Percentiles rank a stretch among this genome's conserved stretches.
Conservation (phyloP, 2,888 invertebrate genomes). For the Lasioglossum figueresi region DNA sequence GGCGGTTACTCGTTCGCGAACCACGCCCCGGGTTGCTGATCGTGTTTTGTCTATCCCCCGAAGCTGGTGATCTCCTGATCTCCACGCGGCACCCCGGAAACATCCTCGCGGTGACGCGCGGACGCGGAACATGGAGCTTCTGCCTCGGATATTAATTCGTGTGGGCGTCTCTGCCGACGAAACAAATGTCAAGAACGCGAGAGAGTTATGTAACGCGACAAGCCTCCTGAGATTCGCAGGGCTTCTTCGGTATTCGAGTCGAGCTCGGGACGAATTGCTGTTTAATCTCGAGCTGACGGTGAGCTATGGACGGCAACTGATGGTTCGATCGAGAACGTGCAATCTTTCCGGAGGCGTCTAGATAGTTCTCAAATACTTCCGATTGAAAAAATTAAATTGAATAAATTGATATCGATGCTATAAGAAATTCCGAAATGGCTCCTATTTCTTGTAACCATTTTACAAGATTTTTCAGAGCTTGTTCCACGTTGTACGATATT, state of each 20-base stretch:
- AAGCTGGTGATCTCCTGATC: neutral
- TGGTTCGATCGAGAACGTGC: neutral
- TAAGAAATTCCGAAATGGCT: too few relatives aligned
- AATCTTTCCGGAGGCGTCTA: too few relatives aligned
- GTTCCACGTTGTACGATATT: too few relatives aligned
- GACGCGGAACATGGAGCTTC: neutral
- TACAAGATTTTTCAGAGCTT: neutral
- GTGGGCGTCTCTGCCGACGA: neutral
- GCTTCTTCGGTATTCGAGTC: neutral
- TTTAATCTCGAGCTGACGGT: neutral
- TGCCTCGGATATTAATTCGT: constrained; percentile 25
- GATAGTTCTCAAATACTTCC: neutral
- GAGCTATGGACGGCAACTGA: too few relatives aligned
- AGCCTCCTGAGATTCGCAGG: neutral
- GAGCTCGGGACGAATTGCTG: neutral
- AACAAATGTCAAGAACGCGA: constrained; percentile 19
- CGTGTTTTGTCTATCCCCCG: constrained; percentile 60
- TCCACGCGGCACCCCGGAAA: neutral
- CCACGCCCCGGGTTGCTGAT: constrained; percentile 52
- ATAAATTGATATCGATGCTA: neutral
- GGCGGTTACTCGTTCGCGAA: constrained; percentile 42
- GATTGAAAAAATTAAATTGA: neutral
- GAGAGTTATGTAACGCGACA: neutral
- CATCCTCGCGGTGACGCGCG: neutral
- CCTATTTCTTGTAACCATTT: too few relatives aligned